Conservation (phyloP, 2,113 vertebrate genomes). For the Trematocara macrostoma region DNA sequence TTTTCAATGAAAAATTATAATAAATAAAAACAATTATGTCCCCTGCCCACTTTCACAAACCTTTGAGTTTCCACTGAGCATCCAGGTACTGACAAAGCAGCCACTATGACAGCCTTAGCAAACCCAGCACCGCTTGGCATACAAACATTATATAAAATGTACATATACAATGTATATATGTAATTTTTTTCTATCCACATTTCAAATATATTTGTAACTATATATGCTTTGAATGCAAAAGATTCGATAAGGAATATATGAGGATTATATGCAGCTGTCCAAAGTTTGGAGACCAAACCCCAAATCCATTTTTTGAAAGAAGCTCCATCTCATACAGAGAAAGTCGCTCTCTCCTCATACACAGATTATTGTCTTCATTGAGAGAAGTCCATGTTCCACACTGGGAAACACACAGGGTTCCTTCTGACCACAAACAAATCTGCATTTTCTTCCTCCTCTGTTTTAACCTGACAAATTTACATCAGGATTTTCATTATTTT, state of each 20-base stretch:
- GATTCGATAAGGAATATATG: constrained; percentile 53
- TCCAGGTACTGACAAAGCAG: constrained; percentile 21
- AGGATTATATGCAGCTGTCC: constrained; percentile 42
- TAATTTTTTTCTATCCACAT: constrained; percentile 21
- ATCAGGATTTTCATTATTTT: constrained; percentile 32
- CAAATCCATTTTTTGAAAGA: background rate
- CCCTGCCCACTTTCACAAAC: constrained; percentile 19
- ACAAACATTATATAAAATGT: constrained; percentile 70
- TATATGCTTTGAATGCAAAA: constrained; percentile 63
- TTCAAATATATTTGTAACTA: constrained; percentile 64
- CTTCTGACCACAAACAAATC: background rate
- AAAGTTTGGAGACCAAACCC: constrained; percentile 13
- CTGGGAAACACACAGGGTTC: background rate
- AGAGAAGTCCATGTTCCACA: constrained; percentile 9
- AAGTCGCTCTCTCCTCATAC: background rate
- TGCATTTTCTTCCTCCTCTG: constrained; percentile 16
- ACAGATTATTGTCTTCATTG: constrained; percentile 1
- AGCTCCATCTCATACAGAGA: background rate
- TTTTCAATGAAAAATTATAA: background rate
- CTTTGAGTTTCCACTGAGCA: constrained; percentile 1
- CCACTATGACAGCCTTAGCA: constrained; percentile 14
- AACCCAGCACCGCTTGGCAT: constrained; percentile 48
- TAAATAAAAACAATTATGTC: constrained; percentile 21
- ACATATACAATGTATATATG: constrained; percentile 37
- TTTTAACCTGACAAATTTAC: constrained; percentile 31